Percentiles rank a stretch among this genome's conserved stretches.
These are phyloP conservation scores for Gerosis bhagava DNA, from an alignment of 2,888 invertebrate species.

Conservation along the genomic window DNA sequence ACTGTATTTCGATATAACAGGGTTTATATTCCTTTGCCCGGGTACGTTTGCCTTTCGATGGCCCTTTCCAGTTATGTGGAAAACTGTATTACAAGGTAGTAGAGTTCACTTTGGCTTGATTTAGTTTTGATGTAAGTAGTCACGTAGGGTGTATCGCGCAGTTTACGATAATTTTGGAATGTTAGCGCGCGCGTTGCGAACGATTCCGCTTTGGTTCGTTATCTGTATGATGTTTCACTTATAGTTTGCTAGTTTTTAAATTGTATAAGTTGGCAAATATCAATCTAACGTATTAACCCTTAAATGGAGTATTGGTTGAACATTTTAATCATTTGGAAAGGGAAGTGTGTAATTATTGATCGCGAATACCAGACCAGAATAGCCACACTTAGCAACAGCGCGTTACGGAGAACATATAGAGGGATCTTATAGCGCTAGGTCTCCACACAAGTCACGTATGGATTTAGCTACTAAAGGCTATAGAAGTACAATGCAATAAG, in stretches of 20 bases:
- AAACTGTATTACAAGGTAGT: slow-evolving; percentile 10
- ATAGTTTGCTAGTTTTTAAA: slow-evolving; percentile 12
- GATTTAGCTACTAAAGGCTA: neutral
- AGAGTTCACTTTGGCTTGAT: slow-evolving; percentile 24
- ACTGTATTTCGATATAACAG: too few relatives aligned
- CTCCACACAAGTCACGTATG: slow-evolving; percentile 7
- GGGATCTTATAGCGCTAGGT: too few relatives aligned
- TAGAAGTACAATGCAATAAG: too few relatives aligned
- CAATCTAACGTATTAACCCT: too few relatives aligned
- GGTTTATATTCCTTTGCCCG: slow-evolving; percentile 4
- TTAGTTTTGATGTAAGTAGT: slow-evolving; percentile 15
- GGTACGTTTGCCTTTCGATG: slow-evolving; percentile 16
- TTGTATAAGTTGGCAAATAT: slow-evolving; percentile 3
- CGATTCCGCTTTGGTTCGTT: slow-evolving; percentile 12
- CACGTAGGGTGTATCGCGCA: slow-evolving; percentile 35
- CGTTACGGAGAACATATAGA: slow-evolving; percentile 9
- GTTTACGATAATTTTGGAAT: slow-evolving; percentile 47
- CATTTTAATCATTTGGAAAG: too few relatives aligned
- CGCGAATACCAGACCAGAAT: slow-evolving; percentile 3
- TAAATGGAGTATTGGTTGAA: too few relatives aligned
- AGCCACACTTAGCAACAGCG: slow-evolving; percentile 3
- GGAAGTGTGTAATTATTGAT: too few relatives aligned
- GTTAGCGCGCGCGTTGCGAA: slow-evolving; percentile 35
- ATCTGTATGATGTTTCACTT: slow-evolving; percentile 14
- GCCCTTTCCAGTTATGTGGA: slow-evolving; percentile 21